phyloP scores from a whole-genome alignment of 35 echinoderm and acorn worm species.

The Heliocidaris tuberculata region DNA sequence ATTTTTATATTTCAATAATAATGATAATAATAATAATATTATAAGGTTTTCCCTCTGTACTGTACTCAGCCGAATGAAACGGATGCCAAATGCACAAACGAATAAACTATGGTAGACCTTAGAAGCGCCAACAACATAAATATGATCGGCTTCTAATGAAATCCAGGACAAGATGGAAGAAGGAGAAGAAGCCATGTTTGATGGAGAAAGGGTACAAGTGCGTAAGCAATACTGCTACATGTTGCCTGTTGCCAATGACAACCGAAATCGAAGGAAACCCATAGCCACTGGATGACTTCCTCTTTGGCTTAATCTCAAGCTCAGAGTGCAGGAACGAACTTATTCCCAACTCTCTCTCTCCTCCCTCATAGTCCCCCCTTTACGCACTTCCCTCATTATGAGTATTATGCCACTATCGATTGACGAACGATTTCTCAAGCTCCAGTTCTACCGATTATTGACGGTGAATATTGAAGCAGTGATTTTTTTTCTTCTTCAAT shows the following conservation, averaged over 20 bases:
- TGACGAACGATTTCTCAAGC: neutral
- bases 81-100: too few relatives aligned
- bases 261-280: slow-evolving; percentile 28
- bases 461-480: neutral
- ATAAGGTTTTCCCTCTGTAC: too few relatives aligned
- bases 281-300: slow-evolving; percentile 27
- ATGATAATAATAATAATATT: too few relatives aligned
- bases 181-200: neutral
- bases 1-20: too few relatives aligned
- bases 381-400: neutral
- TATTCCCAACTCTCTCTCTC: neutral
- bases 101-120: too few relatives aligned
- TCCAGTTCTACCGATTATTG: slow-evolving; percentile 9
- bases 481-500: neutral
- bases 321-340: neutral
- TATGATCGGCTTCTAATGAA: neutral
- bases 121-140: too few relatives aligned
- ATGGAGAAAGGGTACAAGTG: neutral
- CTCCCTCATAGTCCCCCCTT: neutral
- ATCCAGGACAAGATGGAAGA: neutral
- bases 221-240: neutral
- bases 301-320: neutral
- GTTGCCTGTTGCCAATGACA: slow-evolving; percentile 25
- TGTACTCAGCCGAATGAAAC: too few relatives aligned
- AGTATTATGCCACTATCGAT: neutral